Conservation (phyloP, 2,888 invertebrate species). For the Agelastica alni region DNA sequence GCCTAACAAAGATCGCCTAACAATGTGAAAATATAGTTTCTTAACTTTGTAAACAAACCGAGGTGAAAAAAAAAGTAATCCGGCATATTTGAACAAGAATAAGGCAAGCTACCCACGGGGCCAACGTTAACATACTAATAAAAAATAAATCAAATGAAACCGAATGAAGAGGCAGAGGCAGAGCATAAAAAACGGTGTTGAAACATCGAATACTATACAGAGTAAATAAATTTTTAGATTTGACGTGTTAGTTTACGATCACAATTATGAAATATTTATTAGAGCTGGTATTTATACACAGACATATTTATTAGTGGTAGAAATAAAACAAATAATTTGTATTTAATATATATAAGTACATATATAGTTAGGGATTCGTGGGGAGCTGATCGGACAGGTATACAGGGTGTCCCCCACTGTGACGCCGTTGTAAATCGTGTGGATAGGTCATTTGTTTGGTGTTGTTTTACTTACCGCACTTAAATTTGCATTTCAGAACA, state of each 20-base stretch:
- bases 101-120: constrained; percentile 19
- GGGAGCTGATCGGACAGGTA: constrained; percentile 40
- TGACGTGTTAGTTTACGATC: constrained; percentile 51
- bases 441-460: background rate
- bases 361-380: constrained; percentile 50
- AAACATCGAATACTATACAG: constrained; percentile 40
- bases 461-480: constrained; percentile 3
- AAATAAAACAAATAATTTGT: constrained; percentile 56
- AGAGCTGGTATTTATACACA: constrained; percentile 50
- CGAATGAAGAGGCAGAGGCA: constrained; percentile 24
- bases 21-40: too few relatives aligned
- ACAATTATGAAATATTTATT: constrained; percentile 56
- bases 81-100: constrained; percentile 21
- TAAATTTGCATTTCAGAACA: too few relatives aligned
- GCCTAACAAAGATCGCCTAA: too few relatives aligned
- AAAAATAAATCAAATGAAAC: constrained; percentile 31
- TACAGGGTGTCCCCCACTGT: constrained; percentile 14
- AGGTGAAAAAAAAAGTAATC: background rate
- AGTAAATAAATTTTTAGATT: constrained; percentile 43
- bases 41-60: constrained; percentile 12
- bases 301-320: constrained; percentile 57
- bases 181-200: constrained; percentile 37
- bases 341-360: constrained; percentile 48
- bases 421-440: constrained; percentile 4
- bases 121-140: constrained; percentile 24